Evolutionary conservation across 2,888 invertebrate species (phyloP).

Genomic region (Latrodectus hesperus): DNA sequence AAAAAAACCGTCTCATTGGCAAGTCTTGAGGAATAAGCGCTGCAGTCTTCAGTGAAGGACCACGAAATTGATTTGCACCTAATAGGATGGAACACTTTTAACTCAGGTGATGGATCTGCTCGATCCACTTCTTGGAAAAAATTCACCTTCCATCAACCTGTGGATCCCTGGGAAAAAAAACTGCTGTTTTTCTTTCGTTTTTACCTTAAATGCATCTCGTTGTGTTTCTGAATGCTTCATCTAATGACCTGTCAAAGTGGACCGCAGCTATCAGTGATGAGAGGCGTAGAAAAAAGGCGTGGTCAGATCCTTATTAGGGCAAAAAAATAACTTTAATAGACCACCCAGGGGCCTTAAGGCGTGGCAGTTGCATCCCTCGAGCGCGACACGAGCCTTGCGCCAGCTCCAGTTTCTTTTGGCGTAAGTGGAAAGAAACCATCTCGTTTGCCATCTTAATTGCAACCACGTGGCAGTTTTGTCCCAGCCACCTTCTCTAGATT

Average conservation of each 20-base stretch:
- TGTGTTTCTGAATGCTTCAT: neutral
- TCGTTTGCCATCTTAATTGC: constrained; percentile 16
- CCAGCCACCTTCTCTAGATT: too few relatives aligned
- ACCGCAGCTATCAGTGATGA: constrained; percentile 17
- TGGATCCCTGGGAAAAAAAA: neutral
- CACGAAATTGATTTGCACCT: constrained; percentile 39
- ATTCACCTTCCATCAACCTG: neutral
- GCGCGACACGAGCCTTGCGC: constrained; percentile 13
- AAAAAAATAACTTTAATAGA: constrained; percentile 12
- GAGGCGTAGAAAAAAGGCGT: constrained; percentile 49
- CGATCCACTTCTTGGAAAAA: constrained; percentile 10
- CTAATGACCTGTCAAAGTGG: constrained; percentile 20
- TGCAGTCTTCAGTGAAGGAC: constrained; percentile 7
- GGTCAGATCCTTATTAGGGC: constrained; percentile 21
- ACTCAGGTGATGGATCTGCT: constrained; percentile 17
- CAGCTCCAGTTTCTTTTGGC: neutral
- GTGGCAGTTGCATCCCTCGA: constrained; percentile 30
- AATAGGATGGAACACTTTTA: constrained; percentile 26
- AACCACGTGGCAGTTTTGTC: too few relatives aligned
- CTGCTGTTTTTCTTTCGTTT: neutral
- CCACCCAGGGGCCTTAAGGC: constrained; percentile 32
- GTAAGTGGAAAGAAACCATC: constrained; percentile 4
- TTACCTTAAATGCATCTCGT: neutral
- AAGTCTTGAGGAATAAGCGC: neutral
- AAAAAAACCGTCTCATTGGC: neutral